These are phyloP conservation scores for Maniola hyperantus DNA, from an alignment of 2,888 invertebrate species.

Conservation along the genomic window DNA sequence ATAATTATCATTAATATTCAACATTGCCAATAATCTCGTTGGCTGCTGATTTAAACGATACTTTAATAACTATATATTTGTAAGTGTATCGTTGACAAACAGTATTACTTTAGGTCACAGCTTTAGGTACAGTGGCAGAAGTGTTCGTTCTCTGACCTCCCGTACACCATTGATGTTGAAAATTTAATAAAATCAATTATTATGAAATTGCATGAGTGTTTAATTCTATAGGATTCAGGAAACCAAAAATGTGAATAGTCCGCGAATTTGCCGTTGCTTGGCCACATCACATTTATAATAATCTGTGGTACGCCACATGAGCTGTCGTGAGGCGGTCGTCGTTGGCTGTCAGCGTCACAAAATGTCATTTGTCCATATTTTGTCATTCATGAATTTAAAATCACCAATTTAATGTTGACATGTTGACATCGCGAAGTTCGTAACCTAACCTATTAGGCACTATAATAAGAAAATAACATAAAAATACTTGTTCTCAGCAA, in stretches of 20 bases:
- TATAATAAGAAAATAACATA: background rate
- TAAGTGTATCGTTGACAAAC: no score
- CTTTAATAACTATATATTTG: background rate
- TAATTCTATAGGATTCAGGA: no score
- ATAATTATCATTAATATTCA: background rate
- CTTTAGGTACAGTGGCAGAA: no score
- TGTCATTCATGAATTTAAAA: no score
- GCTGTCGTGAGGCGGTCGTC: background rate
- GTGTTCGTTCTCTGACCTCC: no score
- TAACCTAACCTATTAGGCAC: slow-evolving; percentile 40
- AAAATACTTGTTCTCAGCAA: background rate
- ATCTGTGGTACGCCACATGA: background rate
- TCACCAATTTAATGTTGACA: no score
- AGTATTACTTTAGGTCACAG: no score
- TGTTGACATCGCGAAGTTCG: slow-evolving; percentile 40
- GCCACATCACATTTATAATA: background rate
- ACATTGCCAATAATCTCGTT: slow-evolving; percentile 2
- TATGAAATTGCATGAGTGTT: no score
- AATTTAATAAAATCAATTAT: no score
- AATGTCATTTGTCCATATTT: no score
- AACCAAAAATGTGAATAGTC: background rate
- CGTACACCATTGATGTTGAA: no score
- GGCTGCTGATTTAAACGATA: background rate
- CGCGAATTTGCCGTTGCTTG: background rate
- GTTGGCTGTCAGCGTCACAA: background rate